Evolutionary conservation across 2,888 invertebrate species (phyloP), one percentile per base, ranked within the genome.

Genomic region (Heterodera filipjevi): DNA sequence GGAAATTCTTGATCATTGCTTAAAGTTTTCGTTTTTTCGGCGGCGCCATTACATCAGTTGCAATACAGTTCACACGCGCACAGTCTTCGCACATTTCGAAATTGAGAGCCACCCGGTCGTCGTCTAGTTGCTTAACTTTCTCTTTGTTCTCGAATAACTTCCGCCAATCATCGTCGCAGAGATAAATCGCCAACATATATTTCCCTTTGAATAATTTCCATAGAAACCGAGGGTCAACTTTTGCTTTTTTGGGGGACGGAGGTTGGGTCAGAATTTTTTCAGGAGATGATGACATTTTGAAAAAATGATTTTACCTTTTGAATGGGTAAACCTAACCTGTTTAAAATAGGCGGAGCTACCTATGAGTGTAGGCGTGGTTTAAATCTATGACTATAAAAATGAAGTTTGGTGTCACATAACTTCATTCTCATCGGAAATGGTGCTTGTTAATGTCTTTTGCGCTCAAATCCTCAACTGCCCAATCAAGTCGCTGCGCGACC

Each of bases 51-150:
- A 49, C 16, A 16, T 49, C 49, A 19, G 49, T 49, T 19, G 49
- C 49, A 1, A 16, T 49, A 16, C 49, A 49, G 16, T 49, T 49
- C 16, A 49, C 59, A 5, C 59, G 27, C 8, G 27, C 59, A 12
- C 59, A 59, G n/a, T 59, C n/a, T n/a, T 59, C 59, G n/a, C 59
- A 59, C n/a, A 59, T 59, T n/a, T 59, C n/a, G 27, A 59, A 59
- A 22, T 27, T 59, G 3, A 49, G 49, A 14, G 49, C 16, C 49
- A 27, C n/a, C n/a, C 5, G n/a, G 22, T n/a, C 2, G 8, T 59
- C 22, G 27, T 10, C 59, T 27, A 59, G 3, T 59, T 12, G 59
- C n/a, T 12, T 19, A 8, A 59, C 5, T n/a, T 59, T 59, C 10
- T 59, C 27, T 22, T 59, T 59, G 59, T 27, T 27, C 22, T n/a